Evolutionary conservation across 2,797 vertebrate genomes (phyloP).

Genomic region (Decapterus maruadsi): DNA sequence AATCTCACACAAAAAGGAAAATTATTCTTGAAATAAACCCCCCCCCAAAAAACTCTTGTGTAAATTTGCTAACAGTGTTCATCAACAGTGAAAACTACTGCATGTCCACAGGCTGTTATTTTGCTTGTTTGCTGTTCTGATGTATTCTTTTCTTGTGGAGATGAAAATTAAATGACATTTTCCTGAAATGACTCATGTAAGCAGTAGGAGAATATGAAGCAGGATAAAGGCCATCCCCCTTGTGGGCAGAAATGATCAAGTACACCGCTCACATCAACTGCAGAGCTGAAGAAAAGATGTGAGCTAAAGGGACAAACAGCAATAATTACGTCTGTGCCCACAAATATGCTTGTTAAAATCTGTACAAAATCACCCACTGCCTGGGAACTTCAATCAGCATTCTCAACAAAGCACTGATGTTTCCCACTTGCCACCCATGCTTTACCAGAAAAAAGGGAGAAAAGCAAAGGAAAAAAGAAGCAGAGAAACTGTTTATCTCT

Average conservation of each 20-base stretch:
- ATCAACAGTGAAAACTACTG: not conserved
- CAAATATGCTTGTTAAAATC: slow-evolving; percentile 44
- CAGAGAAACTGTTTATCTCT: slow-evolving; percentile 15
- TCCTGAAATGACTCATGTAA: slow-evolving; percentile 23
- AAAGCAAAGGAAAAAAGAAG: not conserved
- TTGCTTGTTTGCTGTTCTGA: slow-evolving; percentile 10
- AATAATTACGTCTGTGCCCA: slow-evolving; percentile 11
- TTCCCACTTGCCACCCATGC: not conserved
- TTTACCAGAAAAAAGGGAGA: not conserved
- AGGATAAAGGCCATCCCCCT: slow-evolving; percentile 31
- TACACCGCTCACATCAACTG: slow-evolving; percentile 2
- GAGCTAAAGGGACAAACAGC: slow-evolving; percentile 20
- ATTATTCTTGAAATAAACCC: not conserved
- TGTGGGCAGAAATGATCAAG: slow-evolving; percentile 32
- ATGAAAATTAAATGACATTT: slow-evolving; percentile 34
- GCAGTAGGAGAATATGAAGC: slow-evolving; percentile 11
- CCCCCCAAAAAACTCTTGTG: not conserved
- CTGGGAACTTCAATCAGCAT: slow-evolving; percentile 34
- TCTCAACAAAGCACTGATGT: slow-evolving; percentile 41
- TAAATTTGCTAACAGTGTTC: slow-evolving; percentile 1
- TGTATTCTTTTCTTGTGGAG: slow-evolving; percentile 11
- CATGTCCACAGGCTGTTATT: slow-evolving; percentile 6
- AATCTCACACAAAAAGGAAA: not conserved
- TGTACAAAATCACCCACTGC: slow-evolving; percentile 26
- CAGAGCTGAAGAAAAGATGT: not conserved